A percentile compares a stretch with the other conserved stretches of the same genome.
Conservation (phyloP, 2,888 invertebrate genomes). For the Pyrrhia umbra region DNA sequence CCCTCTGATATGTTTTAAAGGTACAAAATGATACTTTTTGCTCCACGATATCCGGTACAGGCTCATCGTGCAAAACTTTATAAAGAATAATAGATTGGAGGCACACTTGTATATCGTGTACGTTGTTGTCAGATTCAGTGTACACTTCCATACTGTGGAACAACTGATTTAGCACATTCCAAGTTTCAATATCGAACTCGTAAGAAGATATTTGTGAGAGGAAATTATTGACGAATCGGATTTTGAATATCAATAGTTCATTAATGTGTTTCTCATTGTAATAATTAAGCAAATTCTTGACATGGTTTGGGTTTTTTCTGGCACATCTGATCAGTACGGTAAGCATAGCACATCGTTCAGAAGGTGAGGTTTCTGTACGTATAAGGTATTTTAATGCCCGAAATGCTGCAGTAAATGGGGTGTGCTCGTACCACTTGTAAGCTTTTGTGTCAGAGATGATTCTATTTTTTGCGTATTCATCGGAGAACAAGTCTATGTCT, state of each 20-base stretch:
- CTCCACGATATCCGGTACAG: conserved; percentile 73
- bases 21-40: conserved; percentile 74
- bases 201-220: conserved; percentile 67
- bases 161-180: conserved; percentile 77
- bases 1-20: conserved; percentile 66
- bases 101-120: conserved; percentile 73
- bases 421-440: conserved; percentile 77
- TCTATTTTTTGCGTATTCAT: not conserved
- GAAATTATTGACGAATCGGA: conserved; percentile 73
- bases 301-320: conserved; percentile 64
- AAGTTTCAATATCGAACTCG: conserved; percentile 69
- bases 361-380: conserved; percentile 70
- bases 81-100: conserved; percentile 74
- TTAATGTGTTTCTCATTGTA: conserved; percentile 79
- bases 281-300: conserved; percentile 72
- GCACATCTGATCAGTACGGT: conserved; percentile 72
- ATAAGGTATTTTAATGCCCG: conserved; percentile 74
- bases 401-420: conserved; percentile 75
- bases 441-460: conserved; percentile 31
- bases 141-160: conserved; percentile 82
- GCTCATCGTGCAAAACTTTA: conserved; percentile 69
- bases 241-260: conserved; percentile 78
- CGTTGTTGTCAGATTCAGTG: conserved; percentile 72
- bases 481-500: not conserved
- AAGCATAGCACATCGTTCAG: conserved; percentile 72